Evolutionary conservation across 2,797 vertebrate species (phyloP).

Genomic region (Sebastes vulpes): DNA sequence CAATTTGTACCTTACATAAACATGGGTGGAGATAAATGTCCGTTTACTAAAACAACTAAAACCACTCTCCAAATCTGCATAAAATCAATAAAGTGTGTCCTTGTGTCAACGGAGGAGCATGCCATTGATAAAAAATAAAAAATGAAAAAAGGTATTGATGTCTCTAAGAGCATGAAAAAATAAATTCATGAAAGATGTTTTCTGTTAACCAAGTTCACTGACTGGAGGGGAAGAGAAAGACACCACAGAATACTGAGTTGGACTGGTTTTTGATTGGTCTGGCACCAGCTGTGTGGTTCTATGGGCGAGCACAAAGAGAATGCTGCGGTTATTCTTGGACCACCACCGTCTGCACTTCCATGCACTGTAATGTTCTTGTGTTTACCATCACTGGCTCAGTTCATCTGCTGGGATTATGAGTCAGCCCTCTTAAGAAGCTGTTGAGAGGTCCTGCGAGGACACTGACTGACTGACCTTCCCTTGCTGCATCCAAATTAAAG

Average conservation of each 20-base stretch:
- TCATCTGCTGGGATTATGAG: conserved; percentile 63
- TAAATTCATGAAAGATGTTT: conserved; percentile 62
- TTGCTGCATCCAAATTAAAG: conserved; percentile 66
- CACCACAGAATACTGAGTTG: conserved; percentile 68
- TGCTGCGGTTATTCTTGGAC: conserved; percentile 77
- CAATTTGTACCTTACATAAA: conserved; percentile 51
- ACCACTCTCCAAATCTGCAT: conserved; percentile 22
- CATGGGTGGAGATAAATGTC: conserved; percentile 23
- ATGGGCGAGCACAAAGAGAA: conserved; percentile 73
- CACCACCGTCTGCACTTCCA: conserved; percentile 66
- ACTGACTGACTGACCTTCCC: conserved; percentile 50
- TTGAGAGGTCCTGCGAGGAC: conserved; percentile 77
- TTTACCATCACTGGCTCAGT: conserved; percentile 62
- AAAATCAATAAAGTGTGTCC: conserved; percentile 17
- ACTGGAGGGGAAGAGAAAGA: conserved; percentile 65
- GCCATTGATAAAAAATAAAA: conserved; percentile 13
- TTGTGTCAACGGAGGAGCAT: background rate
- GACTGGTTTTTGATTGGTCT: conserved; percentile 68
- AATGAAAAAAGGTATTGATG: background rate
- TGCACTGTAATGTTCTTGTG: conserved; percentile 57
- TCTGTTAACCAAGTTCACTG: conserved; percentile 62
- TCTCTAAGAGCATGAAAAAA: conserved; percentile 25
- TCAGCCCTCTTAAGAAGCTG: conserved; percentile 47
- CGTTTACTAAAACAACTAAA: conserved; percentile 36
- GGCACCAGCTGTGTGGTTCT: conserved; percentile 73